These are phyloP conservation scores for Athalia cordata DNA, from an alignment of 2,888 invertebrate species.

Conservation along the genomic window DNA sequence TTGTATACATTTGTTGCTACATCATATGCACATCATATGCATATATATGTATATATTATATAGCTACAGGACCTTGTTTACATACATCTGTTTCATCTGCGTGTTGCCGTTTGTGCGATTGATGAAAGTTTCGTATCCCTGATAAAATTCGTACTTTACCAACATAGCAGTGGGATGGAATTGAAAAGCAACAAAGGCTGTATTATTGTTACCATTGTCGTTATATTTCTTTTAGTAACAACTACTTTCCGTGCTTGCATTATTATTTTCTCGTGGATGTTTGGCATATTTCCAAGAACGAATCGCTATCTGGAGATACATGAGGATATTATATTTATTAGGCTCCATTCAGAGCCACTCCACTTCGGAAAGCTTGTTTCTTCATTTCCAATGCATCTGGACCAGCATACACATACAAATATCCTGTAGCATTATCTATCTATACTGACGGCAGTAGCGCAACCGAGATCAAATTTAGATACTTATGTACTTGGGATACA, in stretches of 20 bases:
- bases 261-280: constrained; percentile 19
- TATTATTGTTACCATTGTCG: constrained; percentile 27
- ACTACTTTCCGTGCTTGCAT: constrained; percentile 7
- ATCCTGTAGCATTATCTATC: not conserved
- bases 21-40: too few species aligned
- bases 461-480: constrained; percentile 9
- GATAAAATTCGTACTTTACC: constrained; percentile 28
- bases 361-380: constrained; percentile 1
- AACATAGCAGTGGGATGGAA: constrained; percentile 27
- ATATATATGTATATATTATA: not conserved
- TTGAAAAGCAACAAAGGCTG: constrained; percentile 40
- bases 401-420: constrained; percentile 1
- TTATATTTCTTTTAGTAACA: not conserved
- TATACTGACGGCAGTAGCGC: constrained; percentile 4
- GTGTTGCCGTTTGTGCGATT: constrained; percentile 23
- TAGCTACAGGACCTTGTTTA: not conserved
- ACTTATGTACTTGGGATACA: not conserved
- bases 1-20: too few species aligned
- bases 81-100: constrained; percentile 17
- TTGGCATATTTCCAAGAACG: constrained; percentile 30
- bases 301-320: not conserved
- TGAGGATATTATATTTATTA: constrained; percentile 23
- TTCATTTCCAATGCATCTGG: constrained; percentile 31
- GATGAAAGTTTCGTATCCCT: constrained; percentile 38
- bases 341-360: constrained; percentile 16